phyloP scores from a whole-genome alignment of 2,888 invertebrate species.

The Willowsia nigromaculata region DNA sequence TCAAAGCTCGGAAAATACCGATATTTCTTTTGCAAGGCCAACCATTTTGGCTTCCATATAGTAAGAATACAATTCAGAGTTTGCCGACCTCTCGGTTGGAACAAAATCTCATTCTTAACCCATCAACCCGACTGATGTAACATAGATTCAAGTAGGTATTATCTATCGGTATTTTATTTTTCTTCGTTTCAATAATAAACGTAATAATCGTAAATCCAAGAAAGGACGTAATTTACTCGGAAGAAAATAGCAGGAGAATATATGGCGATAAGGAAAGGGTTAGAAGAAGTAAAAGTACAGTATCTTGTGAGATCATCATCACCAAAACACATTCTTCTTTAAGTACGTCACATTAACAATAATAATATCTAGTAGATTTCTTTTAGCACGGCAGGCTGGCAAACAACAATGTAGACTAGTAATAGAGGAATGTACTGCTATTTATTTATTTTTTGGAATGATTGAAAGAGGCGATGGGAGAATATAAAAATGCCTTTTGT shows the following conservation, averaged over 20 bases:
- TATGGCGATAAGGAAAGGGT: background rate
- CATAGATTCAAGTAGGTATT: background rate
- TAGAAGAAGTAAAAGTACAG: too few species aligned
- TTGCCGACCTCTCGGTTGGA: background rate
- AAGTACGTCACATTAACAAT: slow-evolving; percentile 36
- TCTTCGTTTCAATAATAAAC: slow-evolving; percentile 22
- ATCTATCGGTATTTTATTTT: slow-evolving; percentile 12
- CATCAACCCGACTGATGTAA: background rate
- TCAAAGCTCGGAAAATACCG: background rate
- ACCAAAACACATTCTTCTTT: slow-evolving; percentile 34
- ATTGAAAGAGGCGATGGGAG: background rate
- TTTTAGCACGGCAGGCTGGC: background rate
- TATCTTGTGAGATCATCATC: slow-evolving; percentile 15
- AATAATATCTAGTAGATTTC: slow-evolving; percentile 21
- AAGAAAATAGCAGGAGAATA: background rate
- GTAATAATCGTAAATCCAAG: slow-evolving; percentile 58
- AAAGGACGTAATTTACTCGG: slow-evolving; percentile 43
- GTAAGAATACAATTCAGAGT: background rate
- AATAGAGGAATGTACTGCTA: background rate
- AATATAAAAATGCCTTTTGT: background rate
- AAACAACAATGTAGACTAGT: background rate
- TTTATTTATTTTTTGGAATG: slow-evolving; percentile 30
- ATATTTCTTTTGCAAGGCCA: background rate
- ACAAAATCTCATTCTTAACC: background rate
- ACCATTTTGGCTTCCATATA: background rate